phyloP scores from a whole-genome alignment of 2,113 vertebrate species.

The Excalfactoria chinensis region DNA sequence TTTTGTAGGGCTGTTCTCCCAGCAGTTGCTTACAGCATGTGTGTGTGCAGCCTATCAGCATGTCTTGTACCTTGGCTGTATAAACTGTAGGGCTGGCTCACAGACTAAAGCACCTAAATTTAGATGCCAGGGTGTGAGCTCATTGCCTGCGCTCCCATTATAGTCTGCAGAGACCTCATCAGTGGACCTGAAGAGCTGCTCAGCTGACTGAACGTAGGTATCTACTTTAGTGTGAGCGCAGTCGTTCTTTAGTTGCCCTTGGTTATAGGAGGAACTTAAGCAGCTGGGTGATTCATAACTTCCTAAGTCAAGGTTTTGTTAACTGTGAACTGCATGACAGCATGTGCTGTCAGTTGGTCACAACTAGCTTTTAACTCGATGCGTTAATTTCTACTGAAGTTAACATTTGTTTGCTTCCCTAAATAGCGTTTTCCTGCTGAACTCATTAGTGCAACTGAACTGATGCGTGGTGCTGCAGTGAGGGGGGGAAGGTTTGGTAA shows the following conservation, averaged over 20 bases:
- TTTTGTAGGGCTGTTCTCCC: not conserved
- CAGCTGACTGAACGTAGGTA: not conserved
- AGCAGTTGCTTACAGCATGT: not conserved
- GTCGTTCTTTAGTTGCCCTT: not conserved
- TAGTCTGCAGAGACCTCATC: not conserved
- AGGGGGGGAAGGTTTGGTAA: not conserved
- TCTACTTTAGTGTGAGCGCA: not conserved
- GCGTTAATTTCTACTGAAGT: not conserved
- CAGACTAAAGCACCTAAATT: constrained; percentile 51
- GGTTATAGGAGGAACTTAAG: not conserved
- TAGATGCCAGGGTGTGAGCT: constrained; percentile 61
- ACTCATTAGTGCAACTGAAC: not conserved
- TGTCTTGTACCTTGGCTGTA: constrained; percentile 11
- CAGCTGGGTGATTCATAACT: not conserved
- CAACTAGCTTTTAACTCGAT: not conserved
- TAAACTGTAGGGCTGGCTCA: constrained; percentile 34
- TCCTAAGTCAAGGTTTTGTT: not conserved
- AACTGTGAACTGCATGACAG: not conserved
- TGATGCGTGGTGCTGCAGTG: not conserved
- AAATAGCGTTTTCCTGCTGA: not conserved
- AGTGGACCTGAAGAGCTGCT: constrained; percentile 7
- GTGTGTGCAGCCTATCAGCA: constrained; percentile 25
- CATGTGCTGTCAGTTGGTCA: not conserved
- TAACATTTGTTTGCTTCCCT: not conserved
- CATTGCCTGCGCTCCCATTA: constrained; percentile 23